phyloP scores from a whole-genome alignment of 2,888 invertebrate species.

The Litoditis marina region DNA sequence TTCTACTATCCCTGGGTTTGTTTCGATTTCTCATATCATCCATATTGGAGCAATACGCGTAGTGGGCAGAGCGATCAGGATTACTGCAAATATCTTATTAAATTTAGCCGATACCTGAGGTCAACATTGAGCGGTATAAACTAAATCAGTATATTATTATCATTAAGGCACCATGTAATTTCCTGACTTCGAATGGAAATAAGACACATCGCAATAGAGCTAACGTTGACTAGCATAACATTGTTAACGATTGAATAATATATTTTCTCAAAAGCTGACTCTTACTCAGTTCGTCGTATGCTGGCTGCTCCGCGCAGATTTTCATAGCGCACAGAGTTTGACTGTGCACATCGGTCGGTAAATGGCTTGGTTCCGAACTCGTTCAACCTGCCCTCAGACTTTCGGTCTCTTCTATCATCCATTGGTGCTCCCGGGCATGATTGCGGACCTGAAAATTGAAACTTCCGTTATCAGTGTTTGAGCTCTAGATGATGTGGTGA shows the following conservation, averaged over 20 bases:
- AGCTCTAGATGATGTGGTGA: no score
- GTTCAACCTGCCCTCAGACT: not conserved
- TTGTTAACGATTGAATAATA: no score
- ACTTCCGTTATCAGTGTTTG: no score
- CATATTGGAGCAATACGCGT: not conserved
- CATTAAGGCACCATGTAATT: no score
- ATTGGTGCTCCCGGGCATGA: conserved; percentile 42
- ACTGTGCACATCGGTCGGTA: conserved; percentile 13
- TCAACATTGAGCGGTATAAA: no score
- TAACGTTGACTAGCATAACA: no score
- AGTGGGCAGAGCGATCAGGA: not conserved
- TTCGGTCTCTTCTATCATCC: conserved; percentile 7
- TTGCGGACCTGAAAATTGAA: conserved; percentile 20
- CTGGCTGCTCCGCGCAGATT: conserved; percentile 12
- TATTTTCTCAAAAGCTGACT: not conserved
- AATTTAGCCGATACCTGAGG: no score
- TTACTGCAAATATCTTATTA: not conserved
- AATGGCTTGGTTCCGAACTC: conserved; percentile 1
- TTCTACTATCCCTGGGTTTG: not conserved
- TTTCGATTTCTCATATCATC: not conserved
- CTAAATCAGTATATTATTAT: no score
- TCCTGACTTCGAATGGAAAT: no score
- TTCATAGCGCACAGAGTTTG: conserved; percentile 15
- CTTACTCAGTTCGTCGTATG: not conserved
- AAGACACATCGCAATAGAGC: no score